Evolutionary conservation across 2,797 vertebrate species (phyloP), one percentile per base, ranked within the genome.

Genomic region (Echiichthys vipera): DNA sequence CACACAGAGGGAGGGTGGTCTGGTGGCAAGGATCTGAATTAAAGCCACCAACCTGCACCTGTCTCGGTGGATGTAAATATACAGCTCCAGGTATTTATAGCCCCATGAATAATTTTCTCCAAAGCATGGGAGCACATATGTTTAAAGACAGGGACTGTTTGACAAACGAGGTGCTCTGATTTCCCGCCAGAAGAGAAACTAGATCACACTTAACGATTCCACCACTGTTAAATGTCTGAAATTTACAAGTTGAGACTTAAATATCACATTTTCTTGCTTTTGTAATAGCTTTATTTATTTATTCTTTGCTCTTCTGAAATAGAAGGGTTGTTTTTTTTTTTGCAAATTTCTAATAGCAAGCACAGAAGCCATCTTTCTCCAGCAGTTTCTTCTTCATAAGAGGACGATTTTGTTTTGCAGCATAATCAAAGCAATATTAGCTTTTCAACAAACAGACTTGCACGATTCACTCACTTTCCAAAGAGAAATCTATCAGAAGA

Each of bases 91-190:
- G 55, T 90, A 86, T 86, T 84, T 86, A 62, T 84, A 88, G 82
- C 53, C 49, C 15, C 27, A 61, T 80, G 70, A 84, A 79, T 61
- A 66, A 86, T 85, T 76, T 80, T 75, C 78, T 78, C 61, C 50
- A 46, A 70, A 46, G 61, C 42, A 51, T 6, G 13, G 51, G 54
- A 71, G 32, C n/a, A 37, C 14, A 39, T n/a, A 25, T 5, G 22
- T 81, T 77, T 84, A 81, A 77, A 80, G 81, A 74, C 34, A 36
- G 8, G 55, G 59, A 65, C 69, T 78, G 79, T 68, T 51, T 81
- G 82, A 81, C 46, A 79, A 80, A 90, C 43, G 63, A 88, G 71
- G 56, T 81, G 86, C 58, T 89, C 90, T 82, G 65, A 76, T 84
- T 85, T 80, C 40, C 5, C 8, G 32, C 65, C 32, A 81, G 62